phyloP scores from a whole-genome alignment of 2,888 invertebrate species.

The Coecobrya sp. region DNA sequence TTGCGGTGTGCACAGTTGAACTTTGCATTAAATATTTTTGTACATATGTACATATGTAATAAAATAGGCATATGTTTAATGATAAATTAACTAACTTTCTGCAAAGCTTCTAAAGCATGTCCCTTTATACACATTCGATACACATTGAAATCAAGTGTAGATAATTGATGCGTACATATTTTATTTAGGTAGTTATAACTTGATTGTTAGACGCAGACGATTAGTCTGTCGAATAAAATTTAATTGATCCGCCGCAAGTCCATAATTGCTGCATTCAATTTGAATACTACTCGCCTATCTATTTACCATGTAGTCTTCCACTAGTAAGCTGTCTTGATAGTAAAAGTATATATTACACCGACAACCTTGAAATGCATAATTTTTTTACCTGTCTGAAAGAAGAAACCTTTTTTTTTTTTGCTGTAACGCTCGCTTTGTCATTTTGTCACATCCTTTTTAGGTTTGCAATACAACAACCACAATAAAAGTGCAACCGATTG shows the following conservation, averaged over 20 bases:
- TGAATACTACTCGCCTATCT: background rate
- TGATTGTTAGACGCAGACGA: background rate
- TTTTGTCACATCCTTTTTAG: conserved; percentile 47
- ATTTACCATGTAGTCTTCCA: no score
- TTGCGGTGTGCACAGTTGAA: background rate
- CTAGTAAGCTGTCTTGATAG: background rate
- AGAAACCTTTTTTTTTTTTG: no score
- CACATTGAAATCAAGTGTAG: no score
- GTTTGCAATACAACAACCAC: conserved; percentile 26
- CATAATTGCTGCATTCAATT: background rate
- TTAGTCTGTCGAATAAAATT: background rate
- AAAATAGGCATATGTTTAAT: no score
- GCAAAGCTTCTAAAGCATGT: background rate
- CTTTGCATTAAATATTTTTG: background rate
- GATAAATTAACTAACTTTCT: background rate
- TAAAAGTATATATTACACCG: conserved; percentile 17
- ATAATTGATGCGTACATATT: no score
- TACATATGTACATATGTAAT: no score
- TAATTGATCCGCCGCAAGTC: background rate
- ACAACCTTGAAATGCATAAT: conserved; percentile 44
- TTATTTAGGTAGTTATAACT: no score
- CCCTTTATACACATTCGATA: no score
- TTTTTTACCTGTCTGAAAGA: background rate
- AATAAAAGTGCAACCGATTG: background rate
- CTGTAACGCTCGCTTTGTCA: background rate